Conservation (phyloP, 1,140 invertebrate species). For the Danaus plexippus region DNA sequence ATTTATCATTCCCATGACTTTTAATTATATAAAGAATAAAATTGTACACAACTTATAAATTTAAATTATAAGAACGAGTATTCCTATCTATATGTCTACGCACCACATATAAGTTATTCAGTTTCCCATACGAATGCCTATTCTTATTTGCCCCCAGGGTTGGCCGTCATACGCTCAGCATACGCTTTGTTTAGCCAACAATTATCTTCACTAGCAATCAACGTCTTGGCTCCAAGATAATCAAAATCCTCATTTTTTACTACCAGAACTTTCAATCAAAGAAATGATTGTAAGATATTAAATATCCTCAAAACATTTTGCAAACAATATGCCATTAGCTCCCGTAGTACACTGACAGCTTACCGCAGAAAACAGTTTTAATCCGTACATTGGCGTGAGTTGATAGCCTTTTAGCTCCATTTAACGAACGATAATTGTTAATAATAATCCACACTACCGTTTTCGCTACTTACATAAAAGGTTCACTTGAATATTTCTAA, state of each 20-base stretch:
- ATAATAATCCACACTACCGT: conserved; percentile 21
- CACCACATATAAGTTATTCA: conserved; percentile 26
- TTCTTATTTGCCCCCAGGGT: conserved; percentile 40
- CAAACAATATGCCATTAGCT: too few relatives aligned
- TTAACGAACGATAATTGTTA: conserved; percentile 19
- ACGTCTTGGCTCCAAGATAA: conserved; percentile 41
- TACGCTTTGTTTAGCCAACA: conserved; percentile 63
- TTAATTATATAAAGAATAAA: too few relatives aligned
- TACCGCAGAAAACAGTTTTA: too few relatives aligned
- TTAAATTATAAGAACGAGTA: conserved; percentile 8
- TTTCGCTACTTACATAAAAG: conserved; percentile 20
- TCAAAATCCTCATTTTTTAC: conserved; percentile 26
- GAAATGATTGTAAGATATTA: too few relatives aligned
- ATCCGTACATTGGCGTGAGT: conserved; percentile 21
- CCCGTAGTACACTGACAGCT: too few relatives aligned
- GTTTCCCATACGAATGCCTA: conserved; percentile 51
- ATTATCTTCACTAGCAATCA: conserved; percentile 61
- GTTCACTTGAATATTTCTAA: conserved; percentile 15
- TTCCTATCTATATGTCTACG: conserved; percentile 18
- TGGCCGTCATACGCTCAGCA: conserved; percentile 47
- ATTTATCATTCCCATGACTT: too few relatives aligned
- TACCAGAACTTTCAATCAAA: too few relatives aligned
- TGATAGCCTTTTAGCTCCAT: conserved; percentile 20
- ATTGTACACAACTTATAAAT: too few relatives aligned
- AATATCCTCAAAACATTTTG: too few relatives aligned